phyloP scores from a whole-genome alignment of 2,888 invertebrate genomes.

The Melikaiella ostensackeni region DNA sequence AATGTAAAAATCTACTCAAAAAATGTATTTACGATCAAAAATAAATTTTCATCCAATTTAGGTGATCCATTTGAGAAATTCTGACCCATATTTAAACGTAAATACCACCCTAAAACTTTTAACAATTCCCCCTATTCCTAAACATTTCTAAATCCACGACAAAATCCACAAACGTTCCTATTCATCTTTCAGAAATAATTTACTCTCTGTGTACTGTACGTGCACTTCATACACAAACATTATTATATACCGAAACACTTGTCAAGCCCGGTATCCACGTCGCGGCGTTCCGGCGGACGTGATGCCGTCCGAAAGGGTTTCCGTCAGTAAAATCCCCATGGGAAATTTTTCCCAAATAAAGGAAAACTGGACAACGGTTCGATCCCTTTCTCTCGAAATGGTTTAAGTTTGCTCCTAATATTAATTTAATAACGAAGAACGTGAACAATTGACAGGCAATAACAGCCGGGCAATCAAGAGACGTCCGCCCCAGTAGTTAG shows the following conservation, averaged over 20 bases:
- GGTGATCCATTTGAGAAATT: too few species aligned
- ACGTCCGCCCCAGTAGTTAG: constrained; percentile 63
- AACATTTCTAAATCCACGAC: background rate
- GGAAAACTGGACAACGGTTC: constrained; percentile 49
- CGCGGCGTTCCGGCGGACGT: constrained; percentile 1
- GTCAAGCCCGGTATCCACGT: constrained; percentile 18
- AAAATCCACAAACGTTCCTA: background rate
- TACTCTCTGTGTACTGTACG: background rate
- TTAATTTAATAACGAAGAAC: constrained; percentile 75
- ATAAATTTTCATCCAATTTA: too few species aligned
- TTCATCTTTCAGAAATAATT: background rate
- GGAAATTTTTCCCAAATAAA: constrained; percentile 53
- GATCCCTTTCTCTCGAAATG: constrained; percentile 40
- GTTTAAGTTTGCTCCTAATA: constrained; percentile 64
- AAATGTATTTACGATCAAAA: too few species aligned
- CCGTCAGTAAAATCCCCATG: constrained; percentile 48
- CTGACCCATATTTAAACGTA: too few species aligned
- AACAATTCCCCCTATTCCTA: background rate
- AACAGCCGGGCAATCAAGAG: constrained; percentile 72
- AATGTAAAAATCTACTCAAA: too few species aligned
- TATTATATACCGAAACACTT: constrained; percentile 6
- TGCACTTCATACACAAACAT: background rate
- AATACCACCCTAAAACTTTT: too few species aligned
- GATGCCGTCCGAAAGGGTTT: constrained; percentile 30
- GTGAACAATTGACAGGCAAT: constrained; percentile 76